Conservation (phyloP, 2,113 vertebrate species). For the Lasiurus borealis region DNA sequence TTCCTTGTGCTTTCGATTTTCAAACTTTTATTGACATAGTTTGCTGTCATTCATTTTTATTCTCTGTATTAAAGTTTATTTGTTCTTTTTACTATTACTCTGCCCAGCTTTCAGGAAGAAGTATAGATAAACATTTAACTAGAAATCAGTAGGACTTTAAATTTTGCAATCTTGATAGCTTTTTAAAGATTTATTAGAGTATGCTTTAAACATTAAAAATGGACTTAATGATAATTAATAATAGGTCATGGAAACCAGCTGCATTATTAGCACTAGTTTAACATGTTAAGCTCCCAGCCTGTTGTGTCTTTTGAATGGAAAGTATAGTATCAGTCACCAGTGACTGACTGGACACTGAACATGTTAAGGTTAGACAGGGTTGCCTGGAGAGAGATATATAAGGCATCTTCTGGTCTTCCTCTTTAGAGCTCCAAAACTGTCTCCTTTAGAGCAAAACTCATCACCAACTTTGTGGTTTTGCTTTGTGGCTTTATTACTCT, state of each 20-base stretch:
- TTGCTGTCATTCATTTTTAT: slow-evolving; percentile 8
- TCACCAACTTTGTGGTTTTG: slow-evolving; percentile 18
- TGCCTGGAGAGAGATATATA: slow-evolving; percentile 27
- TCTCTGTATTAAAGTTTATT: not conserved
- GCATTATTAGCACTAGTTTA: slow-evolving; percentile 55
- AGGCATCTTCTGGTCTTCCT: not conserved
- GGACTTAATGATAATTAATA: slow-evolving; percentile 60
- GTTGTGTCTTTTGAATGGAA: too few relatives aligned
- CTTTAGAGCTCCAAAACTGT: not conserved
- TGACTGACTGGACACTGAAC: too few relatives aligned
- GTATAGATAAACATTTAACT: slow-evolving; percentile 46
- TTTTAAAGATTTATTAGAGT: slow-evolving; percentile 62
- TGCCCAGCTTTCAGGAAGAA: slow-evolving; percentile 27
- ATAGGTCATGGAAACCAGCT: slow-evolving; percentile 37
- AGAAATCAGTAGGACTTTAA: slow-evolving; percentile 51
- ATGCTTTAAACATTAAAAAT: slow-evolving; percentile 60
- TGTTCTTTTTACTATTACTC: not conserved
- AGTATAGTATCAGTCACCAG: too few relatives aligned
- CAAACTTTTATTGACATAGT: not conserved
- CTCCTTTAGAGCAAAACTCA: not conserved
- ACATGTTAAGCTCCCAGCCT: too few relatives aligned
- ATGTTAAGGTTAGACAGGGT: not conserved
- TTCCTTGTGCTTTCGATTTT: not conserved
- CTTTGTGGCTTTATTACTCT: not conserved
- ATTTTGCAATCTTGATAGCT: slow-evolving; percentile 18